Base-by-base conservation (phyloP, 2,113 vertebrate genomes). In the Daboia siamensis region DNA sequence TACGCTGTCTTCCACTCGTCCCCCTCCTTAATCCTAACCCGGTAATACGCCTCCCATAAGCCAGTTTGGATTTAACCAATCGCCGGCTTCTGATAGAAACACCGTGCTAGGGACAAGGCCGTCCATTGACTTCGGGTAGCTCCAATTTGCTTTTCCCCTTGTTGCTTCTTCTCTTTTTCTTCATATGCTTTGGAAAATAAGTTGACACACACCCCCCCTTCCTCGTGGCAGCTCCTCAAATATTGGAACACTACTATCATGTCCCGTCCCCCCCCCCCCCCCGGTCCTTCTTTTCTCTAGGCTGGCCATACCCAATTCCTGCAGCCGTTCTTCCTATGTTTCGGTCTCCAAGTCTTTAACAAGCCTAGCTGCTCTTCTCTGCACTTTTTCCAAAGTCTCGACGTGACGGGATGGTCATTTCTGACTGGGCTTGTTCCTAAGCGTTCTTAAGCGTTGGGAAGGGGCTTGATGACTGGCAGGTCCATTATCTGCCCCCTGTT, bases 131-230 rank as follows among this genome's bases (percentile, higher is more conserved):
- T 57, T 57, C 24, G 6, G 56, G 24, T 23, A 57, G 7, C 21
- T 64, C 26, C 7, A 64, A 11, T 10, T 64, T 64, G 26, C 10
- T 29, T 64, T 3, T 29, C 10, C 29, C 59, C 26, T 64, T 64
- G 59, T 1, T 29, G 26, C 61, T 64, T 12, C 61, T 64, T 64
- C 3, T 13, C 61, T 26, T 64, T 51, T 10, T 2, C 26, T 4
- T 29, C 61, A 12, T 3, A 4, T 0, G 11, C 61, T 29, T 64
- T 64, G 26, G 61, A 64, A 0, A 64, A 29, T 13, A 29, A 1
- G 61, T 13, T 0, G 26, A 29, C 1, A 10, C 48, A 29, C 1
- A 10, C 48, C 8, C 48, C 26, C 26, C 0, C 4, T 1, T 29
- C 26, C 12, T 64, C 29, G 10, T 11, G 61, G 61, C 11, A 26